Evolutionary conservation across 2,888 invertebrate species (phyloP), one percentile per base, ranked within the genome.

Genomic region (Heliconius charithonia): DNA sequence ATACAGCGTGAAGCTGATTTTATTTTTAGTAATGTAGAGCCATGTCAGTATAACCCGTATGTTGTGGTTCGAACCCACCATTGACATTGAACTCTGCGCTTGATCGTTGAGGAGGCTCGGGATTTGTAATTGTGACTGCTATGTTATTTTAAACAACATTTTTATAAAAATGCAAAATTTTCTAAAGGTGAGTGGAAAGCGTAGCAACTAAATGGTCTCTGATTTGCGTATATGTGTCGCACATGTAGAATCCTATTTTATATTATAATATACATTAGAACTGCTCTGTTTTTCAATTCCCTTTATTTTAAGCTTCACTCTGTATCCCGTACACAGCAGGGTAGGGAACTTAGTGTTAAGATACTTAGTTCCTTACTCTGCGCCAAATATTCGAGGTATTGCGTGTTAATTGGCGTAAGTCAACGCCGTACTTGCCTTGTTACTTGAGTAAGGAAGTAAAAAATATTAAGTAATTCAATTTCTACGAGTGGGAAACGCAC

Each of bases 51-150:
- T 76, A 80, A 87, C 92, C 92, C 92, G 91, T 92, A 91, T 92
- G 86, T 79, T 89, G 87, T 90, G 89, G 84, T 81, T 81, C 86
- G 89, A 88, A 88, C 90, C 89, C 87, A 89, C 86, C 88, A 88
- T 89, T 93, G 94, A 93, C 94, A 93, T 93, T 94, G 94, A 94
- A 93, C 94, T 92, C 90, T 75, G 72, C 69, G 66, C 71, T 80
- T 79, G 74, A 73, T 79, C 72, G 66, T 63, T 51, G 81, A 72
- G 81, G 79, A 79, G 72, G 25, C 16, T 67, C 51, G 75, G 80
- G 70, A 22, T 51, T 41, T 51, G 25, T 41, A 16, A 3, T 45
- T 12, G 41, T 41, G 25, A 67, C 25, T 45, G 7, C 16, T 32
- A 32, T 29, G 19, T 29, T 66, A 22, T 29, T 27, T 27, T 16